Evolutionary conservation across 23 tunicate genomes (phyloP).

Genomic region (Halocynthia roretzi): DNA sequence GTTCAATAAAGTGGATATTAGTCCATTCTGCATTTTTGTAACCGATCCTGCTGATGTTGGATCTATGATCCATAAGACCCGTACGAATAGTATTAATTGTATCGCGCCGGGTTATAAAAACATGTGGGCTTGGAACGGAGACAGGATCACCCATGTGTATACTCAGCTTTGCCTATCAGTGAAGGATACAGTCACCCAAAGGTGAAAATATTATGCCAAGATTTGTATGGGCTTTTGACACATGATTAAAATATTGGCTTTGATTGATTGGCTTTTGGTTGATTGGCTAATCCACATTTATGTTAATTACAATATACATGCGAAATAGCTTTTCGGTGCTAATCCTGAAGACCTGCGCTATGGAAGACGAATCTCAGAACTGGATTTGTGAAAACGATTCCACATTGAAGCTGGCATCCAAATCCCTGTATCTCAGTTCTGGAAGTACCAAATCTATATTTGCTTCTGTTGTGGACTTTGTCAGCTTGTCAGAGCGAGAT

Average conservation of each 20-base stretch:
- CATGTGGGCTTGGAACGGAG: constrained; percentile 50
- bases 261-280: too few species aligned
- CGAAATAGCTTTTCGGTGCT: constrained; percentile 19
- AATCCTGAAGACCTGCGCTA: background rate
- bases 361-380: constrained; percentile 8
- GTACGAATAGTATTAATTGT: too few species aligned
- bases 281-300: background rate
- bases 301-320: too few species aligned
- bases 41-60: too few species aligned
- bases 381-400: constrained; percentile 20
- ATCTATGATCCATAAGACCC: too few species aligned
- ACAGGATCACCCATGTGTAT: constrained; percentile 36
- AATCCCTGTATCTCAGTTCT: constrained; percentile 10
- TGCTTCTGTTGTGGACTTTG: too few species aligned
- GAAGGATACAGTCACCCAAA: constrained; percentile 21
- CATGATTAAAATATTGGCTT: background rate
- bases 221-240: background rate
- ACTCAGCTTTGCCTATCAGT: constrained; percentile 49
- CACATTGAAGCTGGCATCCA: background rate
- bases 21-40: too few species aligned
- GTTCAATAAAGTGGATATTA: background rate
- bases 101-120: background rate
- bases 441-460: background rate
- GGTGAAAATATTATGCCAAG: constrained; percentile 12
- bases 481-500: too few species aligned